Conservation (phyloP, 30 jellyfish, hydroid and myxozoan species). For the Nemopilema nomurai region DNA sequence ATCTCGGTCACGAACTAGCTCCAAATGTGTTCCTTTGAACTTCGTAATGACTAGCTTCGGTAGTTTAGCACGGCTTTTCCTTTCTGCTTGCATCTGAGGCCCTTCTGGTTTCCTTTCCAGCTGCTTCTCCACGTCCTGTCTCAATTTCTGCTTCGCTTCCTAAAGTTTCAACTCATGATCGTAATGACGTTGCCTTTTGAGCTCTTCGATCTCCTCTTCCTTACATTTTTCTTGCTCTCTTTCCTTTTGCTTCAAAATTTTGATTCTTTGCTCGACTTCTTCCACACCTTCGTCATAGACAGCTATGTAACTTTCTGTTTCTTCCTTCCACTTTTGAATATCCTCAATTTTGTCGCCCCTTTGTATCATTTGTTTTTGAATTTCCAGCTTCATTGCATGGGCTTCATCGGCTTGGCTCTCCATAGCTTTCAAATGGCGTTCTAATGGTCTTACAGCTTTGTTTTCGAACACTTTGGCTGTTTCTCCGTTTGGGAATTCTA, state of each 20-base stretch:
- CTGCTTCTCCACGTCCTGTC: constrained; percentile 6
- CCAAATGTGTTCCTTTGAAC: constrained; percentile 34
- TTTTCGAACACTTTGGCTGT: neutral
- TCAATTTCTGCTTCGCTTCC: constrained; percentile 16
- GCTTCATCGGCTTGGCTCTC: constrained; percentile 29
- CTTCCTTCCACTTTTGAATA: constrained; percentile 10
- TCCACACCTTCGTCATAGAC: neutral
- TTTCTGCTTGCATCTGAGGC: constrained; percentile 8
- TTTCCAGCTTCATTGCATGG: constrained; percentile 14
- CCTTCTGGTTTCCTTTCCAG: constrained; percentile 12
- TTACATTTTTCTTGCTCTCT: constrained; percentile 3
- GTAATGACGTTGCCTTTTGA: constrained; percentile 13
- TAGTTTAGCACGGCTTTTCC: constrained; percentile 4
- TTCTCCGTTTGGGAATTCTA: neutral
- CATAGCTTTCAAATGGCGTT: constrained; percentile 27
- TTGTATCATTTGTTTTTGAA: constrained; percentile 22
- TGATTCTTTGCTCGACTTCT: neutral
- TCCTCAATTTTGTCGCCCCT: constrained; percentile 12
- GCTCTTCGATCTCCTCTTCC: constrained; percentile 1
- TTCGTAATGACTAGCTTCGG: constrained; percentile 14
- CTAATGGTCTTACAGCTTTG: neutral
- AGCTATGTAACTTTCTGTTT: constrained; percentile 17
- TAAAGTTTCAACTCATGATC: constrained; percentile 14
- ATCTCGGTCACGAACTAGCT: constrained; percentile 23
- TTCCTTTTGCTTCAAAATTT: neutral